Base-by-base conservation (phyloP, 2,888 invertebrate species). In the Diabrotica balteata region DNA sequence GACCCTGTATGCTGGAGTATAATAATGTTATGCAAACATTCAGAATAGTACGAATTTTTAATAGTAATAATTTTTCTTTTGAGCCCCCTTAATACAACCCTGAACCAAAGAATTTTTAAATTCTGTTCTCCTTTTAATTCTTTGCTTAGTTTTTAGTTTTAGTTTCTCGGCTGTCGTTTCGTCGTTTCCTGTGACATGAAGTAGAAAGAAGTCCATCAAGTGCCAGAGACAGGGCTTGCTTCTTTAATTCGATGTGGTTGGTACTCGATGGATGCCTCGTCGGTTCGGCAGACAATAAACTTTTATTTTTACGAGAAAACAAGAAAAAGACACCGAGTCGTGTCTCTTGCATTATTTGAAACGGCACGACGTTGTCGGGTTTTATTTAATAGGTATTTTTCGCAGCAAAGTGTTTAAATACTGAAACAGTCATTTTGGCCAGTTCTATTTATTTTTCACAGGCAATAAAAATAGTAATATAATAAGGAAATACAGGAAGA, bases 161-260 rank as follows among this genome's bases (percentile, higher is more conserved):
- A 32, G 32, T 32, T 32, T 32, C 32, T 32, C 32, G 8, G 8
- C n/a, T 32, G 52, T 52, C 52, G 5, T 22, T 53, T 44, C 11
- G 7, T 55, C 55, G 44, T 55, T 44, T 55, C 44, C 43, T 11
- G n/a, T 43, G n/a, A 7, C 43, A 43, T 8, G 43, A 44, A 55
- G 54, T 43, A 44, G 42, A 54, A 54, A 54, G 42, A 53, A 53
- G 53, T 53, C 53, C 53, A 32, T 43, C 53, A 44, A 55, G 55
- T 54, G 54, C n/a, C 2, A 43, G 5, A 54, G 54, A 54, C 54
- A 44, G 32, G 32, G 32, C 32, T 32, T 32, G 32, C 32, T 32
- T 32, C 32, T 32, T 32, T 32, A 32, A 32, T 32, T 52, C 52
- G 32, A 7, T 52, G 52, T 52, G 52, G 32, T 52, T 7, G 22